Base-by-base conservation (phyloP, 2,113 vertebrate genomes). In the Chauna torquata region DNA sequence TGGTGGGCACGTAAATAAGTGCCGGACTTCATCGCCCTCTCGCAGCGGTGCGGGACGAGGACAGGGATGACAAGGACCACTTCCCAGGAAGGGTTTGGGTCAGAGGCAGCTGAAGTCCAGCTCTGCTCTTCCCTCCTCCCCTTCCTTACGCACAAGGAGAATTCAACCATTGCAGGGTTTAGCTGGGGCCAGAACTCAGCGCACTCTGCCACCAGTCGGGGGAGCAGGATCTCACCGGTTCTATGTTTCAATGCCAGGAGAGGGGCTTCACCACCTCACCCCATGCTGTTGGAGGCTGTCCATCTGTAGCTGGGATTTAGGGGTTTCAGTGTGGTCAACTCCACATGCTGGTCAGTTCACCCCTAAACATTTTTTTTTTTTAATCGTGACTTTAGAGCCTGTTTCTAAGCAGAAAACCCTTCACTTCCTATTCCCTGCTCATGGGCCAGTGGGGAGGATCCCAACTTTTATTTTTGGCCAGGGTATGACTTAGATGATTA, bases 61-160 rank as follows among this genome's bases (percentile, higher is more conserved):
- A 50, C 24, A 72, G 52, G 75, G 58, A 74, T 14, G 64, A 82
- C 0, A 1, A 44, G 11, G 25, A 1, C 8, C 27, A 23, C 5
- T 34, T 69, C 36, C n/a, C 1, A 1, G 38, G 25, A 40, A 23
- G 40, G 32, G 3, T 44, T 78, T 16, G 11, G 42, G 18, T 28
- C 1, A 0, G 49, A 44, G 25, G 28, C 30, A 30, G 28, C 47
- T 4, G 2, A 2, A 27, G 24, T 1, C 15, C 2, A 3, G n/a
- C 25, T 68, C 30, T 45, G 30, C 17, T 18, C 2, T 77, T 68
- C 82, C 82, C 45, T 68, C 16, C 15, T 66, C 64, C 52, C 8
- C 4, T 3, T 47, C 44, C 54, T 68, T 4, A n/a, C 81, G 66
- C 34, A 20, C 62, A 28, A 44, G 8, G 44, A 12, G 40, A 52